phyloP scores from a whole-genome alignment of 2,113 vertebrate species.

The Neopipo cinnamomea region DNA sequence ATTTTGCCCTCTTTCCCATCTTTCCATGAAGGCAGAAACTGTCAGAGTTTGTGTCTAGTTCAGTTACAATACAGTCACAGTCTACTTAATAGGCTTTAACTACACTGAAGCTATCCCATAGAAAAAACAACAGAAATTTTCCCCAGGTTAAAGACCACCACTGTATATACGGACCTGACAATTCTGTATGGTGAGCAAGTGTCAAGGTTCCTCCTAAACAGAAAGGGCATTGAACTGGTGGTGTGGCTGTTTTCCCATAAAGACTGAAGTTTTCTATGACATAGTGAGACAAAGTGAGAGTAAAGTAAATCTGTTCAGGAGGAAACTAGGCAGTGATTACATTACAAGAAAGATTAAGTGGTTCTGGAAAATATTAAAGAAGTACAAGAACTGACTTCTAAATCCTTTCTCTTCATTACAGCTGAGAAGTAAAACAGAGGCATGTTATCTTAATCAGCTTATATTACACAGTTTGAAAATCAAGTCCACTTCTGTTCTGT shows the following conservation, averaged over 20 bases:
- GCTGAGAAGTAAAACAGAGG: neutral
- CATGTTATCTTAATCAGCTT: neutral
- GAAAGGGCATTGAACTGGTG: neutral
- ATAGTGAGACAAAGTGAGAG: neutral
- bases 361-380: neutral
- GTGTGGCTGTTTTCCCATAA: neutral
- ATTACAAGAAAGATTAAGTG: neutral
- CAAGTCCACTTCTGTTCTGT: neutral
- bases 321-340: neutral
- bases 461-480: neutral
- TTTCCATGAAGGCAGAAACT: neutral
- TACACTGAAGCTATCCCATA: neutral
- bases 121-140: neutral
- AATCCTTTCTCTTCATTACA: neutral
- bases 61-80: neutral
- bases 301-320: neutral
- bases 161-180: neutral
- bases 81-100: neutral
- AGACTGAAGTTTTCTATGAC: neutral
- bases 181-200: neutral
- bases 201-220: neutral
- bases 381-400: neutral
- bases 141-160: neutral
- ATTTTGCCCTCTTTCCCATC: neutral
- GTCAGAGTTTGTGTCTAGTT: neutral